phyloP scores from a whole-genome alignment of 2,113 vertebrate species.

The Ceyx cyanopectus region DNA sequence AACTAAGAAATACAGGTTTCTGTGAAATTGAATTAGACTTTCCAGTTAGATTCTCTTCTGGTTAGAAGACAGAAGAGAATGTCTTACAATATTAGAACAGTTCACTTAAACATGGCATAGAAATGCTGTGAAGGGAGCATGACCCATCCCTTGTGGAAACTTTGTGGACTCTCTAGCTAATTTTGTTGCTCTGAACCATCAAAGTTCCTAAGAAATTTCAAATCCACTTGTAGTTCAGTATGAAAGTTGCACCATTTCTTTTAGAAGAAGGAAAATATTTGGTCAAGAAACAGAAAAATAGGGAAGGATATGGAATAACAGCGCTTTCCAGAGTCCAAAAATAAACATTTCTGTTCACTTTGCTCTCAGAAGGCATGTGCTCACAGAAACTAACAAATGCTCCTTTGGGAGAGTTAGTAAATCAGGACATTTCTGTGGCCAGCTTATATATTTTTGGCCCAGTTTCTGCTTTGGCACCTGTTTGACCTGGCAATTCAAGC shows the following conservation, averaged over 20 bases:
- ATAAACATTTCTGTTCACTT: not conserved
- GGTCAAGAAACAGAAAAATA: not conserved
- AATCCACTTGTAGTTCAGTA: not conserved
- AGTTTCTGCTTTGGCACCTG: not conserved
- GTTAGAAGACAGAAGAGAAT: not conserved
- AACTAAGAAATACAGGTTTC: not conserved
- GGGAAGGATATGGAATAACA: not conserved
- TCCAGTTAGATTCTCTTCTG: not conserved
- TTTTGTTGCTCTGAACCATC: not conserved
- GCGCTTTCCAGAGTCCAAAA: not conserved
- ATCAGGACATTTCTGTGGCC: not conserved
- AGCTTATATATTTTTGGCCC: not conserved
- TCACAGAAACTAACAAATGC: not conserved
- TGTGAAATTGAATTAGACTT: not conserved
- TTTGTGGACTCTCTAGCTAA: fast-evolving
- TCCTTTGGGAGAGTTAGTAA: not conserved
- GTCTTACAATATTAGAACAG: not conserved
- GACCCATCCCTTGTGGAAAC: not conserved
- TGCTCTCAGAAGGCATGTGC: not conserved
- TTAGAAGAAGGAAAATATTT: not conserved
- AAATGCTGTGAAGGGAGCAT: not conserved
- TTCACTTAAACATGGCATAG: not conserved
- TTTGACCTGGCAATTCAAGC: not conserved
- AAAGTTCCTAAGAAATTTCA: not conserved
- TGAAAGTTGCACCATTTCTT: not conserved